phyloP scores from a whole-genome alignment of 2,888 invertebrate species.

The Sympetrum striolatum region DNA sequence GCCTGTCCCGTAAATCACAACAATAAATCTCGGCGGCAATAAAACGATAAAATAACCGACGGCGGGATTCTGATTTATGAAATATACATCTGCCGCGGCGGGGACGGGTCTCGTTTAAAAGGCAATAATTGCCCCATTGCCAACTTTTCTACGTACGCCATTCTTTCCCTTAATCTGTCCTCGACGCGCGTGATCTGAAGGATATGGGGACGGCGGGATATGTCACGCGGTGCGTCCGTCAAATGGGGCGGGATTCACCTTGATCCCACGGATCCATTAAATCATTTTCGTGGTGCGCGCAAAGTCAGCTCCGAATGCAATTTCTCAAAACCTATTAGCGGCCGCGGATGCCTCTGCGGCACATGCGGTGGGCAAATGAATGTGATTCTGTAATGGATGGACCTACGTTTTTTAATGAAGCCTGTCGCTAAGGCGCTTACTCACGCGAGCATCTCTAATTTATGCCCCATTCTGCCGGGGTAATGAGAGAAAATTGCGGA shows the following conservation, averaged over 20 bases:
- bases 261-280: constrained; percentile 22
- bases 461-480: too few relatives aligned
- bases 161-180: not conserved
- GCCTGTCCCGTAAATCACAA: not conserved
- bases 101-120: constrained; percentile 12
- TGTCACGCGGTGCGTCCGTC: not conserved
- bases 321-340: not conserved
- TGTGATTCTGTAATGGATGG: not conserved
- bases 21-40: constrained; percentile 18
- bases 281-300: not conserved
- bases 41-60: constrained; percentile 13
- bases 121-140: not conserved
- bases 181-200: not conserved
- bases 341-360: not conserved
- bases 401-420: not conserved
- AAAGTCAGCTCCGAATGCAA: not conserved
- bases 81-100: not conserved
- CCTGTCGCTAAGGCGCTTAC: not conserved
- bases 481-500: too few relatives aligned
- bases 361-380: not conserved
- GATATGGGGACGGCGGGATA: not conserved
- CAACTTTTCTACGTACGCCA: not conserved
- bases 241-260: not conserved
- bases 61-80: constrained; percentile 15
- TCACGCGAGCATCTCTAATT: too few relatives aligned